phyloP scores from a whole-genome alignment of 1,140 invertebrate genomes.

The Aphelenchoides fujianensis region DNA sequence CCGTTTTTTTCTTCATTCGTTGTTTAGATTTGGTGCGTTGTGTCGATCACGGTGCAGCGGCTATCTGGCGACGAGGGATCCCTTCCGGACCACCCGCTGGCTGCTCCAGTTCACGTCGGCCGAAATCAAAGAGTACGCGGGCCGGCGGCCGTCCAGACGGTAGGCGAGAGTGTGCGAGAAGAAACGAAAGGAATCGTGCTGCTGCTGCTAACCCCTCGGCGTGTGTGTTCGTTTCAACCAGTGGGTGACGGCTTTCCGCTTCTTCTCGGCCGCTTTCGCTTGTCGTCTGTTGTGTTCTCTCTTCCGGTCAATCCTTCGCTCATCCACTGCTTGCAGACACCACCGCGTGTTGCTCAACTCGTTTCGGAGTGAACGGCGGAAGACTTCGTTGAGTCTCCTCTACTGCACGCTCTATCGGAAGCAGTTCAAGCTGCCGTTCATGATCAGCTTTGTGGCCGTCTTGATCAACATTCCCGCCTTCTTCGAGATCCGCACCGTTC shows the following conservation, averaged over 20 bases:
- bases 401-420: constrained; percentile 45
- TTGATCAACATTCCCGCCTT: constrained; percentile 52
- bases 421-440: constrained; percentile 48
- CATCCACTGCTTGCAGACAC: constrained; percentile 26
- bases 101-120: constrained; percentile 36
- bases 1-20: too few species aligned
- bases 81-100: constrained; percentile 45
- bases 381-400: constrained; percentile 35
- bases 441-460: constrained; percentile 41
- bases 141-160: constrained; percentile 8
- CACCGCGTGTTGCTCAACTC: constrained; percentile 28
- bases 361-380: constrained; percentile 46
- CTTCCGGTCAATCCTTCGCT: neutral
- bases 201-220: neutral
- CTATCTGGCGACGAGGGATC: constrained; percentile 54
- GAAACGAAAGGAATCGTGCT: neutral
- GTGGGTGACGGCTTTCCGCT: neutral
- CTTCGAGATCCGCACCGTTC: constrained; percentile 38
- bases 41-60: constrained; percentile 51
- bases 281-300: neutral
- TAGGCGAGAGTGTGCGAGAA: constrained; percentile 17
- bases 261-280: neutral
- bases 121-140: constrained; percentile 38
- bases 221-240: neutral
- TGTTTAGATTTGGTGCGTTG: constrained; percentile 57